Percentiles rank a stretch among this genome's conserved stretches.
These are phyloP conservation scores for Coelopa pilipes DNA, from an alignment of 2,888 invertebrate genomes.

Conservation along the genomic window DNA sequence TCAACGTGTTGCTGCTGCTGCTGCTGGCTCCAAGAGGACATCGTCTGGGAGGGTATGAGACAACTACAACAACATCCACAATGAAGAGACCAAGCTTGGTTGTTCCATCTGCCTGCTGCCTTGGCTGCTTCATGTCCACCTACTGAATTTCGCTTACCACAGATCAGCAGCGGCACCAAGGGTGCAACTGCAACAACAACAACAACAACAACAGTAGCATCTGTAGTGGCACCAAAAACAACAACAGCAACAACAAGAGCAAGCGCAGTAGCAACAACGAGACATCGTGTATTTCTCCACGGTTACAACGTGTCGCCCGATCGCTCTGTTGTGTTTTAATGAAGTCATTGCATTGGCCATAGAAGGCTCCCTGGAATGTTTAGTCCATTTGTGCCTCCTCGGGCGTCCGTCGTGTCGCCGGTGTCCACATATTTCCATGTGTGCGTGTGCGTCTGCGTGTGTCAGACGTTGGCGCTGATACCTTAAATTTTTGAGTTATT, in stretches of 20 bases:
- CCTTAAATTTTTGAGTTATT: neutral
- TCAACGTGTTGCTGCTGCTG: slow-evolving; percentile 4
- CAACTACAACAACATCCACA: neutral
- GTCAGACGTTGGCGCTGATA: slow-evolving; percentile 18
- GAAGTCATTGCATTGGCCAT: slow-evolving; percentile 28
- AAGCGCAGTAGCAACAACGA: slow-evolving; percentile 8
- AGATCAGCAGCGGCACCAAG: neutral
- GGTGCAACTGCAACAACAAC: neutral
- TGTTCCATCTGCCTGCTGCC: slow-evolving; percentile 1
- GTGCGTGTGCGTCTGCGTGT: slow-evolving; percentile 7
- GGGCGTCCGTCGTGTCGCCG: too few relatives aligned
- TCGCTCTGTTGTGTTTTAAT: slow-evolving; percentile 22
- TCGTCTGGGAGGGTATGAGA: neutral
- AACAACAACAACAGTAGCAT: slow-evolving; percentile 11
- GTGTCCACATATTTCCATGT: neutral
- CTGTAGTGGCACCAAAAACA: slow-evolving; percentile 14
- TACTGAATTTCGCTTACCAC: slow-evolving; percentile 27
- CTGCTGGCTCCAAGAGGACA: neutral
- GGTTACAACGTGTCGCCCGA: slow-evolving; percentile 15
- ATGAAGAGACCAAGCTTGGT: too few relatives aligned
- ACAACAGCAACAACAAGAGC: slow-evolving; percentile 13
- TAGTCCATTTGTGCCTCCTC: slow-evolving; percentile 19
- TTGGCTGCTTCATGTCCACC: slow-evolving; percentile 28
- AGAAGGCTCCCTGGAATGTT: slow-evolving; percentile 22
- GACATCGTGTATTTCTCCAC: slow-evolving; percentile 13